Evolutionary conservation across 2,888 invertebrate genomes (phyloP).

Genomic region (Seira ritae): DNA sequence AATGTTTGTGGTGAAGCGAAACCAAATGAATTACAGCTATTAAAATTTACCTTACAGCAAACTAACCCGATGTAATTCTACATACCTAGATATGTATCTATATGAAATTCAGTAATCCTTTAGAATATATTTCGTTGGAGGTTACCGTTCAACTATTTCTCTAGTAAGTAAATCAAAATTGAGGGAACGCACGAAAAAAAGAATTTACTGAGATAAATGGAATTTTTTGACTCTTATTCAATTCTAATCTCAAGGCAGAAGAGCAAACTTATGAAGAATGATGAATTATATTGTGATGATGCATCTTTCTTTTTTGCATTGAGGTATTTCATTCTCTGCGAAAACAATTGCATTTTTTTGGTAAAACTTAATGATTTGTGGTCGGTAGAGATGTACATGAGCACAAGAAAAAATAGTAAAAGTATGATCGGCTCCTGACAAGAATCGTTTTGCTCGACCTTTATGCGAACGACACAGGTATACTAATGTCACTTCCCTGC

Average conservation of each 20-base stretch:
- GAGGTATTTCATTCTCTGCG: neutral
- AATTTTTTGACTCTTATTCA: too few relatives aligned
- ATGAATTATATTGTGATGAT: neutral
- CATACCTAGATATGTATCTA: too few relatives aligned
- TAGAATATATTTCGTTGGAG: neutral
- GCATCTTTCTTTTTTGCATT: neutral
- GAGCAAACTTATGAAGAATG: too few relatives aligned
- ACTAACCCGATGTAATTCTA: neutral
- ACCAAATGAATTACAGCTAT: conserved; percentile 23
- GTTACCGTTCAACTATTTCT: neutral
- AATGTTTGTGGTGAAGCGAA: conserved; percentile 43
- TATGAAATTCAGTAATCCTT: neutral
- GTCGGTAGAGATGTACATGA: neutral
- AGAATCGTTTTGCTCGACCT: neutral
- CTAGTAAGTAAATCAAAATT: neutral
- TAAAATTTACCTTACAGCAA: neutral
- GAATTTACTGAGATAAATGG: neutral
- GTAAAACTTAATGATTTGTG: neutral
- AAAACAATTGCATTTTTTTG: neutral
- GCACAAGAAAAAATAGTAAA: neutral
- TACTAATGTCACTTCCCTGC: neutral
- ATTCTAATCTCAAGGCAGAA: neutral
- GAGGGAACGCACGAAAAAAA: neutral
- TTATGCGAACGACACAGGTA: neutral
- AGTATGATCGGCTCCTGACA: neutral